Evolutionary conservation across 2,113 vertebrate species (phyloP).

Genomic region (Brevimyrus niger): DNA sequence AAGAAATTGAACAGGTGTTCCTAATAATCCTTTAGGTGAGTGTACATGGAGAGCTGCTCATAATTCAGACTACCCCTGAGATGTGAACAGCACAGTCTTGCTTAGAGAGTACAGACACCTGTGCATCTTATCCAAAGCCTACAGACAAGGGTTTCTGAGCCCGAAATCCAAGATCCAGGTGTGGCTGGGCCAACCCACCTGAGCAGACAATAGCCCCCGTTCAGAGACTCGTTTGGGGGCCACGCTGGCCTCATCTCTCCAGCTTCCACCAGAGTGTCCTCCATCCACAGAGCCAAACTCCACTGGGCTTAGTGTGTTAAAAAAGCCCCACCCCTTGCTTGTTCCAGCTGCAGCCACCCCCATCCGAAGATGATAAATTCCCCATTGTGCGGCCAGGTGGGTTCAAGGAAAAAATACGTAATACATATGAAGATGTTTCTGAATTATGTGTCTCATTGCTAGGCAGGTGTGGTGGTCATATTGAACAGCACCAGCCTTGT

Average conservation of each 20-base stretch:
- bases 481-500: not conserved
- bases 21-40: no score
- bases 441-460: not conserved
- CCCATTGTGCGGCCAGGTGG: slow-evolving; percentile 17
- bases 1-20: no score
- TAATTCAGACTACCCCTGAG: not conserved
- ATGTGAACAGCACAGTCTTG: not conserved
- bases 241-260: slow-evolving; percentile 12
- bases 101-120: not conserved
- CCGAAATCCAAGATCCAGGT: not conserved
- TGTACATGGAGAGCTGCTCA: not conserved
- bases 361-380: not conserved
- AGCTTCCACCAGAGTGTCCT: not conserved
- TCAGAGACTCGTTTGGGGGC: slow-evolving; percentile 15
- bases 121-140: not conserved
- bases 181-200: slow-evolving; percentile 10
- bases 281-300: slow-evolving; percentile 18
- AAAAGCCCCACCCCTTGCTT: not conserved
- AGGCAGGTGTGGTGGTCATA: not conserved
- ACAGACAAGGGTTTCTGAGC: not conserved
- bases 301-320: slow-evolving; percentile 27
- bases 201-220: slow-evolving; percentile 3
- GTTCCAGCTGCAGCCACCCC: not conserved
- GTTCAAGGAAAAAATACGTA: not conserved
- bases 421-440: not conserved